phyloP scores from a whole-genome alignment of 2,113 vertebrate genomes.

The Nothocercus nigrocapillus region DNA sequence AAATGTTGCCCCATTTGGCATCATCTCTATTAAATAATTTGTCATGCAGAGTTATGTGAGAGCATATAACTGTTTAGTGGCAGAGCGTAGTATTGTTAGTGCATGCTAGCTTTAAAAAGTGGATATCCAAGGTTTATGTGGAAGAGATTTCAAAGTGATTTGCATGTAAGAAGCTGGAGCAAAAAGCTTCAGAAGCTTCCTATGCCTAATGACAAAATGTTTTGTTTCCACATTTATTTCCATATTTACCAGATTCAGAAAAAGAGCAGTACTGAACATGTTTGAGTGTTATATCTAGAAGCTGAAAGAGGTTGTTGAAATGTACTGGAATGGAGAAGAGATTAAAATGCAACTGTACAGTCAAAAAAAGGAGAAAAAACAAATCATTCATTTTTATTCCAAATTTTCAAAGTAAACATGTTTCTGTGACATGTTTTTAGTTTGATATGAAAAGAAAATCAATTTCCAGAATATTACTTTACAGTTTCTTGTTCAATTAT shows the following conservation, averaged over 20 bases:
- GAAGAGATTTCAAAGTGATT: not conserved
- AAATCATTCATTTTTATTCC: not conserved
- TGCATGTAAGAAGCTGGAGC: not conserved
- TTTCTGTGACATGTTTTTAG: not conserved
- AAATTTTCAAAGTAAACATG: not conserved
- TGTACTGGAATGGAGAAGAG: not conserved
- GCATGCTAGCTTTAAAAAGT: not conserved
- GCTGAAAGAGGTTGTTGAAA: not conserved
- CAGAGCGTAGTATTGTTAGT: not conserved
- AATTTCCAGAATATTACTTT: not conserved
- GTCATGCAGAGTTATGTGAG: not conserved
- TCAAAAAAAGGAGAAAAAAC: not conserved
- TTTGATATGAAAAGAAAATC: not conserved
- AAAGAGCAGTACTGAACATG: not conserved
- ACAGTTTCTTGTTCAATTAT: accelerated
- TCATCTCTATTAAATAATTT: not conserved
- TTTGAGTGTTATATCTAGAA: not conserved
- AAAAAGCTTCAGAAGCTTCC: not conserved
- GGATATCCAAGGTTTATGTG: not conserved
- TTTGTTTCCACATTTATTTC: not conserved
- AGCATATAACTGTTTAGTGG: not conserved
- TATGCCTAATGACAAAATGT: not conserved
- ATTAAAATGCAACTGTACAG: not conserved
- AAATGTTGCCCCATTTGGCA: accelerated
- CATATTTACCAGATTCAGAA: not conserved